Evolutionary conservation across 2,113 vertebrate species (phyloP).

Genomic region (Seriola rivoliana): DNA sequence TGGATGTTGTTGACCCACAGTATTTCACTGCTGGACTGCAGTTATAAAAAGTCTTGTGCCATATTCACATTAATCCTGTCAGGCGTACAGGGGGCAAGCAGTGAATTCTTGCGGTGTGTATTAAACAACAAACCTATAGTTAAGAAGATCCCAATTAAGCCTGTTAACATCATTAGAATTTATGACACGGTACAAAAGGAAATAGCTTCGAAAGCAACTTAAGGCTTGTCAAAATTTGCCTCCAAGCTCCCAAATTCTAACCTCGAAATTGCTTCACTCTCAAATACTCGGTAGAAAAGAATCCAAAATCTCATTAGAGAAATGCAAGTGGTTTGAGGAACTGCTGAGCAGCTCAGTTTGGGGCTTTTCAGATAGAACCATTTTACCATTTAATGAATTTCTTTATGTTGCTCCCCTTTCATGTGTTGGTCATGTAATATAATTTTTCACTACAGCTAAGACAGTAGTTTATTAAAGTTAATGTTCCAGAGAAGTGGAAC

Average conservation of each 20-base stretch:
- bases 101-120: constrained; percentile 73
- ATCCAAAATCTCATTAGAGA: constrained; percentile 78
- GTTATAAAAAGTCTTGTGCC: constrained; percentile 58
- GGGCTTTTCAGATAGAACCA: constrained; percentile 51
- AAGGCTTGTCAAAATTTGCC: constrained; percentile 68
- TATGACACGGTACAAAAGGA: constrained; percentile 78
- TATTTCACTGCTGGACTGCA: constrained; percentile 49
- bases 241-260: constrained; percentile 69
- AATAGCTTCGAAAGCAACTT: constrained; percentile 72
- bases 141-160: constrained; percentile 78
- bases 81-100: constrained; percentile 29
- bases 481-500: constrained; percentile 50
- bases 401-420: constrained; percentile 47
- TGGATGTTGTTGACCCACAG: constrained; percentile 54
- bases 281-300: constrained; percentile 68
- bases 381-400: constrained; percentile 54
- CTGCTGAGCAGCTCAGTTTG: constrained; percentile 47
- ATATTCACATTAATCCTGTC: constrained; percentile 60
- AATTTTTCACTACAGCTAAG: constrained; percentile 21
- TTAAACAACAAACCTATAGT: constrained; percentile 77
- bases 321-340: constrained; percentile 60
- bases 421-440: constrained; percentile 41
- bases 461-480: constrained; percentile 43
- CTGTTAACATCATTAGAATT: constrained; percentile 81
- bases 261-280: constrained; percentile 71